These are phyloP conservation scores for Papilio polytes DNA, from an alignment of 1,140 invertebrate species.

Conservation along the genomic window DNA sequence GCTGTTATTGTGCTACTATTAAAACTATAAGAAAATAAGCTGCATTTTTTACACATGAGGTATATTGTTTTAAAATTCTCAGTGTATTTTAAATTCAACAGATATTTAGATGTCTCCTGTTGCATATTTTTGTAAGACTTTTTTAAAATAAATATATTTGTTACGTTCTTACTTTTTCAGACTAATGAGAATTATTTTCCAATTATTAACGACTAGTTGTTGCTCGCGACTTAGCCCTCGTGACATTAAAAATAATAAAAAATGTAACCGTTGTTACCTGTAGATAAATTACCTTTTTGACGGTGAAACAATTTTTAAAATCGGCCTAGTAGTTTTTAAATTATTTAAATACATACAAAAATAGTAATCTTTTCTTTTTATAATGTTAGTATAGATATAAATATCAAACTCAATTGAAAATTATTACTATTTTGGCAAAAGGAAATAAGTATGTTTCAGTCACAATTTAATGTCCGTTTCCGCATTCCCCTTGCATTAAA, in stretches of 20 bases:
- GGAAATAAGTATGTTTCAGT: background rate
- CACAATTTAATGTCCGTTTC: background rate
- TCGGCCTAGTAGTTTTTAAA: no score
- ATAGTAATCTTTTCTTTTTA: no score
- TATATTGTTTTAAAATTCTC: background rate
- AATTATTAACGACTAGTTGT: no score
- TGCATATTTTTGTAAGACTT: background rate
- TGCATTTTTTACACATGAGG: background rate
- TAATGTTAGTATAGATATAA: no score
- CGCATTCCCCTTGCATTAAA: background rate
- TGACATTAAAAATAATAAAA: no score
- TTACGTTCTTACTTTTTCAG: background rate
- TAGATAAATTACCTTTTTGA: no score
- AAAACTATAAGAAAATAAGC: conserved; percentile 4
- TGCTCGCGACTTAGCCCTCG: no score
- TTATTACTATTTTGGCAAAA: background rate
- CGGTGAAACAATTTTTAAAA: no score
- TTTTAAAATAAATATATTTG: background rate
- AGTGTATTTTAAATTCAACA: background rate
- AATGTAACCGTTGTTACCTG: no score
- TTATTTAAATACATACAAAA: no score
- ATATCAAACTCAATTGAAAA: background rate
- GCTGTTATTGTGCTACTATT: background rate
- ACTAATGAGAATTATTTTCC: no score
- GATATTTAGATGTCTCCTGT: background rate